Conservation (phyloP, 2,113 vertebrate genomes). For the Edolisoma coerulescens region DNA sequence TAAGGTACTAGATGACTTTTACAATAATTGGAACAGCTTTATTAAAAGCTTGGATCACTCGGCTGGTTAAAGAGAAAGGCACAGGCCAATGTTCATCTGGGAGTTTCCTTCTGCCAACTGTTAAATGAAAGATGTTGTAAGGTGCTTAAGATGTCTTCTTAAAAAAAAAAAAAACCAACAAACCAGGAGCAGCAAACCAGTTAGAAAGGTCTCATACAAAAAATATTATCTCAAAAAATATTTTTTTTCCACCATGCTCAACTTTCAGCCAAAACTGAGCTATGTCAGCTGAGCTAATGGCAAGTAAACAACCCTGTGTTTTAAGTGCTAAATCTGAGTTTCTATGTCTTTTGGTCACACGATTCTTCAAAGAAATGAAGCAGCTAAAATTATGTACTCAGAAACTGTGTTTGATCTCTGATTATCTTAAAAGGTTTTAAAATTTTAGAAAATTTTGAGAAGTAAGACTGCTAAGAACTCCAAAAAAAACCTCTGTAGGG, state of each 20-base stretch:
- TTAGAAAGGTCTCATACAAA: not conserved
- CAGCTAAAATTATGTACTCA: not conserved
- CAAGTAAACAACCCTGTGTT: not conserved
- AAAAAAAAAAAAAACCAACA: not conserved
- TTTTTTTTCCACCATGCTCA: not conserved
- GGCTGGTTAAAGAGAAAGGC: constrained; percentile 93
- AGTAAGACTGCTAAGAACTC: constrained; percentile 14
- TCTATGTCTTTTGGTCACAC: not conserved
- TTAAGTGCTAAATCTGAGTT: not conserved
- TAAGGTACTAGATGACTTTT: constrained; percentile 99
- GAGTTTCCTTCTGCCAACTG: constrained; percentile 75
- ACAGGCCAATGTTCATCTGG: constrained; percentile 72
- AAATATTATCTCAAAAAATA: not conserved
- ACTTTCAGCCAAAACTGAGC: not conserved
- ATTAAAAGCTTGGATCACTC: constrained; percentile 98
- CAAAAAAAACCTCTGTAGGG: not conserved
- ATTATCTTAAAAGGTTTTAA: constrained; percentile 64
- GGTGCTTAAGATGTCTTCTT: constrained; percentile 70
- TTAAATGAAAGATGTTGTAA: constrained; percentile 81
- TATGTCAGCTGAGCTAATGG: constrained; percentile 7
- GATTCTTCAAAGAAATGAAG: not conserved
- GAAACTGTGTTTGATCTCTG: not conserved
- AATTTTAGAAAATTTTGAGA: constrained; percentile 19
- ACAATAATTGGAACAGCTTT: constrained; percentile 99
- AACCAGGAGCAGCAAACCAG: constrained; percentile 1